Evolutionary conservation across 2,113 vertebrate species (phyloP).

Genomic region (Amphiprion ocellaris): DNA sequence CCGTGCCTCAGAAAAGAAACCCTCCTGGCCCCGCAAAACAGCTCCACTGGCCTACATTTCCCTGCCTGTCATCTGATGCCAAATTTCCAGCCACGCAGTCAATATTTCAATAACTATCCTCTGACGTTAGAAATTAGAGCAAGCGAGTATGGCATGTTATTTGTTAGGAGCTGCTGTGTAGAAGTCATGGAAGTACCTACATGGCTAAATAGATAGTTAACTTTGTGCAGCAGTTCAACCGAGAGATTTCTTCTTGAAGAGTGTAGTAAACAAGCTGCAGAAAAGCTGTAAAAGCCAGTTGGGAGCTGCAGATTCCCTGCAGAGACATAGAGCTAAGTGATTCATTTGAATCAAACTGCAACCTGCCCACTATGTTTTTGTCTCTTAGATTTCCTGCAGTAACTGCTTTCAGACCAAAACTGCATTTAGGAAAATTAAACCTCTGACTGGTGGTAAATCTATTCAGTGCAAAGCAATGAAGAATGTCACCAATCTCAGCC

Average conservation of each 20-base stretch:
- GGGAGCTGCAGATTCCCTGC: constrained; percentile 15
- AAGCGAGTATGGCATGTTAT: neutral
- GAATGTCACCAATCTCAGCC: constrained; percentile 6
- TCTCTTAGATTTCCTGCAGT: neutral
- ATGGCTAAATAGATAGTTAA: constrained; percentile 36
- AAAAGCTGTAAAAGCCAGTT: constrained; percentile 17
- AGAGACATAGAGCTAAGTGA: constrained; percentile 40
- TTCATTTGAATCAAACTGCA: constrained; percentile 26
- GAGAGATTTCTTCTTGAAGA: constrained; percentile 6
- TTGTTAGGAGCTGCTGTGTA: neutral
- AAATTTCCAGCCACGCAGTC: constrained; percentile 65
- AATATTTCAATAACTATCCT: constrained; percentile 62
- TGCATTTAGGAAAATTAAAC: constrained; percentile 7
- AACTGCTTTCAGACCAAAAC: neutral
- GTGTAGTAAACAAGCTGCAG: constrained; percentile 23
- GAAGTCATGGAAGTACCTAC: neutral
- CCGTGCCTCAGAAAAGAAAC: constrained; percentile 15
- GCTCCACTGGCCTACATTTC: constrained; percentile 68
- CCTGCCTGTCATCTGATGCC: constrained; percentile 71
- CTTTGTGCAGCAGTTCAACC: constrained; percentile 28
- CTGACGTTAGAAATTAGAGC: constrained; percentile 41
- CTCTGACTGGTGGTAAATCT: neutral
- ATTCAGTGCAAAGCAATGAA: constrained; percentile 1
- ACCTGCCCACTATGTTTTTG: neutral
- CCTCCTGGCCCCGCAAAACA: constrained; percentile 33